Base-by-base conservation (phyloP, 2,113 vertebrate genomes). In the Heloderma charlesbogerti region DNA sequence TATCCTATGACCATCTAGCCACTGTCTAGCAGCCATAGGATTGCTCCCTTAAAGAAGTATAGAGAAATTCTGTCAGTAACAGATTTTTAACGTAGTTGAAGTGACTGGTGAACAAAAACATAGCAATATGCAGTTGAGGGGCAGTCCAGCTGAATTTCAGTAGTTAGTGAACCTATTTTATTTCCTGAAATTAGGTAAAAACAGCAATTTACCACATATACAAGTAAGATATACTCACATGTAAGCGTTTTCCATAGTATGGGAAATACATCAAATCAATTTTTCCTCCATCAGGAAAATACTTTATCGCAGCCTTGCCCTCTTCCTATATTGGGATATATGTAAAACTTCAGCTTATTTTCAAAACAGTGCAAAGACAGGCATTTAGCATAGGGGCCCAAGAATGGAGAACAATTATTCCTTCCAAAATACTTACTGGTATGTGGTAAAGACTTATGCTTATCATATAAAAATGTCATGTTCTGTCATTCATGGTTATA, bases 231-330 rank as follows among this genome's bases (percentile, higher is more conserved):
- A 94, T 92, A 99, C 99, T 99, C 97, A 99, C 99, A 20, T 99
- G 99, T 67, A 97, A 95, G 92, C 98, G 98, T 96, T 99, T 99
- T 85, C 99, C 99, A 77, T 99, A 99, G 95, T 99, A 99, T 15
- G 99, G 99, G 95, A 98, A 99, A 96, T 99, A 99, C 98, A 98
- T 99, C 97, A 98, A 97, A 95, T 99, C 98, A 96, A 99, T 96
- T 0, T n/a, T 78, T 10, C 98, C 98, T 40, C 93, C 69, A 12
- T 84, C 7, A 89, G 99, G 99, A 95, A 98, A 99, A 93, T 98
- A 98, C 81, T 93, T 93, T 96, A 99, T 94, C 88, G 79, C 45
- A 81, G 98, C 66, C 10, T 87, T 87, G 54, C 45, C 94, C 67
- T 96, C 97, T 93, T 94, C 97, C 99, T 99, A 94, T 45, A 94